Evolutionary conservation across 1,140 invertebrate species (phyloP), one percentile per base, ranked within the genome.

Genomic region (Pseudomyrmex flavicornis): DNA sequence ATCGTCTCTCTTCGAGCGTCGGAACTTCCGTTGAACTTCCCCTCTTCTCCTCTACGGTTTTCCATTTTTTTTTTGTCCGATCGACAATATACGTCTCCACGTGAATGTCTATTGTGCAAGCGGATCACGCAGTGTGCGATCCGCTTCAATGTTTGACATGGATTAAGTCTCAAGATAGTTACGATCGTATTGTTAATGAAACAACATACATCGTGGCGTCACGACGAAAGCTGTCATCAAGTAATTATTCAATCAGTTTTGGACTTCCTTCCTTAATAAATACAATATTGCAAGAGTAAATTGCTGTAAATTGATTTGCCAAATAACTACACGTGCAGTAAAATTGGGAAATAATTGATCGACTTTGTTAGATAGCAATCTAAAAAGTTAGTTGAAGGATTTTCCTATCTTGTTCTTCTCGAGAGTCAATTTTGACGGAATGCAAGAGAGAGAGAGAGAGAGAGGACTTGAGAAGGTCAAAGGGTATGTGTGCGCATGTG

Each of bases 351-450:
- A 35, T 7, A 35, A 35, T 35, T 35, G 35, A 79, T 79, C 52
- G 63, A 79, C 75, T 77, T 56, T 20, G 52, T 79, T 69, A 79
- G 68, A 63, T 22, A 58, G 22, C 48, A 76, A 22, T 79, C n/a
- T 48, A 26, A 61, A n/a, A 22, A 75, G 56, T 35, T 48, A 0
- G 46, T 3, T 5, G 74, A 13, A 80, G 68, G 35, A 59, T 70
- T 35, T 66, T 59, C 56, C 82, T 69, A 70, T 70, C 59, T 46
- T 26, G 52, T 70, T 35, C 35, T 35, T 35, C 59, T 35, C 44
- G 17, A 79, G 26, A 48, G n/a, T 12, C 63, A 84, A 87, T 80
- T 84, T 77, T n/a, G 12, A 69, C 70, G 50, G 46, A 20, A 54
- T 20, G 65, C 59, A 35, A 35, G 35, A 35, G 35, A 35, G 35